A percentile compares a stretch with the other conserved stretches of the same genome.
These are phyloP conservation scores for Aradophagus sp. DNA, from an alignment of 1,140 invertebrate species.

Conservation along the genomic window DNA sequence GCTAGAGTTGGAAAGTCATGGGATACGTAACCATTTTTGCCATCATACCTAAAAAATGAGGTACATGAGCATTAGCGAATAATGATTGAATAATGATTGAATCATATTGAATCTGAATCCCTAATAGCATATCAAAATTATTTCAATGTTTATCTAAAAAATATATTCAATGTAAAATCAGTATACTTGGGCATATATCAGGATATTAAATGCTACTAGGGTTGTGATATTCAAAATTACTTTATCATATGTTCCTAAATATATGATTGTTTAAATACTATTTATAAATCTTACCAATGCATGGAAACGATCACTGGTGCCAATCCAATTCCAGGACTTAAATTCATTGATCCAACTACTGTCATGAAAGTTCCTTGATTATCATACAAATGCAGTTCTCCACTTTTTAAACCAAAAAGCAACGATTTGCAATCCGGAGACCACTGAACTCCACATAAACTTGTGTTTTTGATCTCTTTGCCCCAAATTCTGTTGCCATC, in stretches of 20 bases:
- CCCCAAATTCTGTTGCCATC: conserved; percentile 99
- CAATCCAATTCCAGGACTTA: conserved; percentile 30
- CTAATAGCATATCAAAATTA: too few relatives aligned
- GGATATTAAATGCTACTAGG: too few relatives aligned
- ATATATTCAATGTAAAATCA: too few relatives aligned
- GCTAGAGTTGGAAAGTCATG: conserved; percentile 85
- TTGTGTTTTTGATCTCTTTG: conserved; percentile 92
- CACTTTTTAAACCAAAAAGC: conserved; percentile 91
- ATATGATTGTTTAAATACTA: too few relatives aligned
- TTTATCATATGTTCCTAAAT: too few relatives aligned
- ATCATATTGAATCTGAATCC: too few relatives aligned
- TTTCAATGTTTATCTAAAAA: too few relatives aligned
- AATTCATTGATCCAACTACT: conserved; percentile 69
- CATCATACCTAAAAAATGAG: conserved; percentile 80
- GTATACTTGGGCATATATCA: too few relatives aligned
- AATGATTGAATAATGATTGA: too few relatives aligned
- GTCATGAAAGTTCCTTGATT: conserved; percentile 83
- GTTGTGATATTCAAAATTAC: too few relatives aligned
- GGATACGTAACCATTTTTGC: conserved; percentile 81
- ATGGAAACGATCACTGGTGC: conserved; percentile 81
- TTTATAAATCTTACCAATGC: conserved; percentile 80
- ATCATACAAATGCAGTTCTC: conserved; percentile 96
- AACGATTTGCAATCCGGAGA: conserved; percentile 94
- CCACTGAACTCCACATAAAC: conserved; percentile 90
- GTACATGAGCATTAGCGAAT: not conserved